A percentile compares a stretch with the other conserved stretches of the same genome.
phyloP scores from a whole-genome alignment of 2,797 vertebrate genomes.

The Arrhamphus sclerolepis region DNA sequence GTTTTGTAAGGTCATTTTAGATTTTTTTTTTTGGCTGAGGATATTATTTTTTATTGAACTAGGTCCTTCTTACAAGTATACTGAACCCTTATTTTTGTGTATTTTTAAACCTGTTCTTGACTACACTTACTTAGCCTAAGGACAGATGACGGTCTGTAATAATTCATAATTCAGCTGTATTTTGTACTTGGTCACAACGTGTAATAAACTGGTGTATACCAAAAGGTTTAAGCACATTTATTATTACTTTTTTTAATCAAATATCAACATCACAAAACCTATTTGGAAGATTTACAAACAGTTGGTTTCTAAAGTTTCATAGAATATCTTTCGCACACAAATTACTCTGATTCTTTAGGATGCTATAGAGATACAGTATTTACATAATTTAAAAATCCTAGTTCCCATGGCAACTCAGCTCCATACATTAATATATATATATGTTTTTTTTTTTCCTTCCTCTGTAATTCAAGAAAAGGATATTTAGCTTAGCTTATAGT shows the following conservation, averaged over 20 bases:
- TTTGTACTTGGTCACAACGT: conserved; percentile 86
- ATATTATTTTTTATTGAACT: conserved; percentile 83
- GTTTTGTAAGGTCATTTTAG: conserved; percentile 84
- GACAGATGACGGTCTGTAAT: conserved; percentile 76
- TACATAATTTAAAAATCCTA: conserved; percentile 69
- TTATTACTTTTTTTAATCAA: conserved; percentile 43
- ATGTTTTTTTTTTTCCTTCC: conserved; percentile 29
- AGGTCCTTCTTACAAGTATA: conserved; percentile 83
- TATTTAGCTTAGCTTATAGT: conserved; percentile 50
- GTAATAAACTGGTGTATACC: conserved; percentile 85
- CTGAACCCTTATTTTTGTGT: conserved; percentile 84
- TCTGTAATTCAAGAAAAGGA: conserved; percentile 43
- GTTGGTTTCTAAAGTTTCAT: conserved; percentile 30
- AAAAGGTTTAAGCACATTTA: conserved; percentile 55
- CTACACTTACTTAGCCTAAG: conserved; percentile 75
- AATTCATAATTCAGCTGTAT: conserved; percentile 83
- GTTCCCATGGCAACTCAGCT: conserved; percentile 58
- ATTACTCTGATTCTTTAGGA: conserved; percentile 20
- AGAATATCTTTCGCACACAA: conserved; percentile 34
- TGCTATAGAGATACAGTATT: conserved; percentile 48
- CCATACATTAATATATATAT: conserved; percentile 40
- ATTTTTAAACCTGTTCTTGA: conserved; percentile 81
- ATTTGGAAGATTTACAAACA: conserved; percentile 64
- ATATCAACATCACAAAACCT: conserved; percentile 60
- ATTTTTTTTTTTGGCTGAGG: conserved; percentile 77